Percentiles rank a stretch among this genome's conserved stretches.
Evolutionary conservation across 2,888 invertebrate species (phyloP).

Genomic region (Beris chalybata): DNA sequence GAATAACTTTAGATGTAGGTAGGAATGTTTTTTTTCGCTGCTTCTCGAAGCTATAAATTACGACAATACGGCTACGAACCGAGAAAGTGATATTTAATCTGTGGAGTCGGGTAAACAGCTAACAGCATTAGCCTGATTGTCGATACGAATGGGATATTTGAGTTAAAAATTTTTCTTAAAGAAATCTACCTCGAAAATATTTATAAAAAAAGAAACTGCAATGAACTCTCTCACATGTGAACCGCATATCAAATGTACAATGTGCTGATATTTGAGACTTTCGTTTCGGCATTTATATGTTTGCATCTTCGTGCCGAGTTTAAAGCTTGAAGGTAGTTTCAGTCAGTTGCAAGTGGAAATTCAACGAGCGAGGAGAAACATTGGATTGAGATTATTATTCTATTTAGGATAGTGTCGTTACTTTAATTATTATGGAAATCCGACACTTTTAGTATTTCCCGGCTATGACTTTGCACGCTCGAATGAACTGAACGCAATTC

Average conservation of each 20-base stretch:
- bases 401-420: too few relatives aligned
- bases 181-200: not conserved
- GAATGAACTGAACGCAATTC: too few relatives aligned
- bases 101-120: not conserved
- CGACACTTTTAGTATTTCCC: too few relatives aligned
- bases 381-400: too few relatives aligned
- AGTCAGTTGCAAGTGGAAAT: too few relatives aligned
- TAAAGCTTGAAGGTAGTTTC: too few relatives aligned
- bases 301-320: not conserved
- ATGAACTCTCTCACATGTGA: constrained; percentile 14
- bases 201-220: constrained; percentile 5
- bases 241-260: constrained; percentile 22
- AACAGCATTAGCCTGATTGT: not conserved
- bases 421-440: too few relatives aligned
- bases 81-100: constrained; percentile 10
- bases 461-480: too few relatives aligned
- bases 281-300: not conserved
- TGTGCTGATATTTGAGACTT: constrained; percentile 14
- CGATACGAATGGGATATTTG: not conserved
- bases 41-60: not conserved
- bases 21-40: too few relatives aligned
- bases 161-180: not conserved
- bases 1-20: too few relatives aligned
- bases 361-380: too few relatives aligned
- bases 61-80: not conserved